Evolutionary conservation across 2,888 invertebrate species (phyloP).

Genomic region (Liposcelis brunnea): DNA sequence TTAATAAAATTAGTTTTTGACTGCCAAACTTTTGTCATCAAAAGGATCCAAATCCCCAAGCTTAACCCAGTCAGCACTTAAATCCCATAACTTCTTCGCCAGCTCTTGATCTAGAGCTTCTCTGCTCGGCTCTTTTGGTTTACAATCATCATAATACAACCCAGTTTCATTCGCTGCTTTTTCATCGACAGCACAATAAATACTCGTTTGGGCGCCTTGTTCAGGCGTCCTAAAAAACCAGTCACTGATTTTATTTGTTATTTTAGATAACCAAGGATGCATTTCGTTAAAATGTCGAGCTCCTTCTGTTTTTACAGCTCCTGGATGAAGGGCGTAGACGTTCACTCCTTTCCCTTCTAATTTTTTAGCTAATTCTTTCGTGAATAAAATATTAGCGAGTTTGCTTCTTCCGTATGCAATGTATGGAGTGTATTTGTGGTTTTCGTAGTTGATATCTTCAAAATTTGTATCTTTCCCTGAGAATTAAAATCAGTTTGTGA

Average conservation of each 20-base stretch:
- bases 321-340: constrained; percentile 55
- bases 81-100: constrained; percentile 44
- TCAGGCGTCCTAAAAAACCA: constrained; percentile 33
- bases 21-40: neutral
- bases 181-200: constrained; percentile 53
- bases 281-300: constrained; percentile 41
- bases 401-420: constrained; percentile 23
- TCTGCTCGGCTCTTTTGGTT: constrained; percentile 13
- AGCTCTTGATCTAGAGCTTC: constrained; percentile 33
- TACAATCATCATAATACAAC: constrained; percentile 20
- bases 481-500: no score
- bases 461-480: no score
- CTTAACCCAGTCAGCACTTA: constrained; percentile 29
- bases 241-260: constrained; percentile 23
- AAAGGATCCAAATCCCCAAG: neutral
- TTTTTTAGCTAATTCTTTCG: constrained; percentile 20
- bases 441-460: no score
- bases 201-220: constrained; percentile 56
- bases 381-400: constrained; percentile 23
- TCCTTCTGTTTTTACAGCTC: constrained; percentile 56
- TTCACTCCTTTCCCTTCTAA: constrained; percentile 32
- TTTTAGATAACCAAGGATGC: constrained; percentile 30
- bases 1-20: neutral
- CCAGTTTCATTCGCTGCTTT: constrained; percentile 26
- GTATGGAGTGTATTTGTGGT: no score